These are phyloP conservation scores for Drosophila differens DNA, from an alignment of 2,888 invertebrate species.

Conservation along the genomic window DNA sequence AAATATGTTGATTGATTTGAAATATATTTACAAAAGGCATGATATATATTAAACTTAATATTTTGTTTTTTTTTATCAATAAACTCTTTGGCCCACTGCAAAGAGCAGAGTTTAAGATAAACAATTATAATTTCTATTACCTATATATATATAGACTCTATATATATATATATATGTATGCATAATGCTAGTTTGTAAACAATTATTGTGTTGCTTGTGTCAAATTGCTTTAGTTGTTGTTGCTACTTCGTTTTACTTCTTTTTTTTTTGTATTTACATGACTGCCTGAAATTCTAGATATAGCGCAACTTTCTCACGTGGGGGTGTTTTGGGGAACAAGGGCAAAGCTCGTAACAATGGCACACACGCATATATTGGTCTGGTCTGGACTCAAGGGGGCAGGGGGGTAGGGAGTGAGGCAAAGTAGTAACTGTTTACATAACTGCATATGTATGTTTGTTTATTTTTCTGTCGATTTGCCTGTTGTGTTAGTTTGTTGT, in stretches of 20 bases:
- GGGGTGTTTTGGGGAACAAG: neutral
- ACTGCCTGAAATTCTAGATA: constrained; percentile 18
- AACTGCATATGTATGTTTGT: constrained; percentile 27
- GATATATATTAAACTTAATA: constrained; percentile 29
- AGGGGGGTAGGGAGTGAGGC: neutral
- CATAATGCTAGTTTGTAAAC: constrained; percentile 48
- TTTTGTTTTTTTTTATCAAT: constrained; percentile 8
- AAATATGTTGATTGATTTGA: constrained; percentile 20
- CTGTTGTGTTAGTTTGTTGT: constrained; percentile 19
- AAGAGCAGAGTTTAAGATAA: constrained; percentile 12
- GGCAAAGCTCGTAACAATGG: constrained; percentile 33
- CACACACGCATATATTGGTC: constrained; percentile 40
- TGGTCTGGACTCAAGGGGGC: neutral
- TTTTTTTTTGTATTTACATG: constrained; percentile 38
- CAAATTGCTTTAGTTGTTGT: constrained; percentile 51
- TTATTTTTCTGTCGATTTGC: constrained; percentile 30
- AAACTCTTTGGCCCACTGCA: constrained; percentile 10
- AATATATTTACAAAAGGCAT: constrained; percentile 60
- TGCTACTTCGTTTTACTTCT: constrained; percentile 7
- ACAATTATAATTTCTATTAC: constrained; percentile 21
- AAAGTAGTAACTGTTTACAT: constrained; percentile 12
- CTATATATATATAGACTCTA: constrained; percentile 13
- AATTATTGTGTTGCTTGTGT: constrained; percentile 51
- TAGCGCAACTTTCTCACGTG: constrained; percentile 14
- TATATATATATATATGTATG: constrained; percentile 12